These are phyloP conservation scores for Drosophila persimilis DNA, from an alignment of 1,140 invertebrate genomes.

Conservation along the genomic window DNA sequence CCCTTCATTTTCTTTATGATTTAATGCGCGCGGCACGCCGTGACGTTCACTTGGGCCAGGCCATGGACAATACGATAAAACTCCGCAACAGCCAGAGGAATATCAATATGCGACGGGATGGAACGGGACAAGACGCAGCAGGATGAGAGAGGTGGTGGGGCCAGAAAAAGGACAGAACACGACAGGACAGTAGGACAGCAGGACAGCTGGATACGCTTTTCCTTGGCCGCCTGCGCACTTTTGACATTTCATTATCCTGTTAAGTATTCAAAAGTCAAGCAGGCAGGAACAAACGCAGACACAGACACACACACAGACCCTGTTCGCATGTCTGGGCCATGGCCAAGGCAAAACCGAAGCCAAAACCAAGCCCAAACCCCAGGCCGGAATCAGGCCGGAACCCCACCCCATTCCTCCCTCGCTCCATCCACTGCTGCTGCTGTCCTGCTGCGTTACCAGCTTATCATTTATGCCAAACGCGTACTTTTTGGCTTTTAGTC, in stretches of 20 bases:
- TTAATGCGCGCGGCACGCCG: slow-evolving; percentile 78
- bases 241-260: slow-evolving; percentile 81
- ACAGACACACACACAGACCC: slow-evolving; percentile 23
- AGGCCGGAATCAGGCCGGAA: no score
- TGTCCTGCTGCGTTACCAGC: slow-evolving; percentile 67
- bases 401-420: background rate
- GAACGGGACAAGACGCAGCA: no score
- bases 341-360: background rate
- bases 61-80: slow-evolving; percentile 74
- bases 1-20: slow-evolving; percentile 60
- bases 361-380: no score
- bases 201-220: slow-evolving; percentile 42
- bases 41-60: slow-evolving; percentile 69
- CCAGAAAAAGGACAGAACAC: background rate
- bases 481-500: slow-evolving; percentile 75
- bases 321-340: slow-evolving; percentile 46
- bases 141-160: background rate
- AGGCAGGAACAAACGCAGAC: slow-evolving; percentile 50
- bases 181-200: slow-evolving; percentile 7
- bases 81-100: slow-evolving; percentile 39
- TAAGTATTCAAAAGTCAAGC: slow-evolving; percentile 81
- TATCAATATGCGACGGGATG: slow-evolving; percentile 26
- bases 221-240: slow-evolving; percentile 68
- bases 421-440: background rate
- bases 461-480: slow-evolving; percentile 80